These are phyloP conservation scores for Valencia hispanica DNA, from an alignment of 2,797 vertebrate species.

Conservation along the genomic window DNA sequence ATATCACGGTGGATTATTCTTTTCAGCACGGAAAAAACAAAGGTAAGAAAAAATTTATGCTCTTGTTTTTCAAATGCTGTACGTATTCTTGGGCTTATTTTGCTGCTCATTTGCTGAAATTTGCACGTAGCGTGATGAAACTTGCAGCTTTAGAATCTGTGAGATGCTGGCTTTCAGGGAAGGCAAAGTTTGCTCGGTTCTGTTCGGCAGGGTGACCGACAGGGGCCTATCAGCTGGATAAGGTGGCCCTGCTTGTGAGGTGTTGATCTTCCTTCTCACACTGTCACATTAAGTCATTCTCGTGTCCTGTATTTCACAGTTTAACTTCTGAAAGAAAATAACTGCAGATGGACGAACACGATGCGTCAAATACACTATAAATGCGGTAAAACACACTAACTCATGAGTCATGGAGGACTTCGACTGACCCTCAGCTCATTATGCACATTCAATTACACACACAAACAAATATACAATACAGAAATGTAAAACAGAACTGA, in stretches of 20 bases:
- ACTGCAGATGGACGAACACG: constrained; percentile 6
- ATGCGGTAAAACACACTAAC: constrained; percentile 15
- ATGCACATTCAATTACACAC: constrained; percentile 8
- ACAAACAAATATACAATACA: background rate
- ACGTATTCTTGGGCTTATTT: no score
- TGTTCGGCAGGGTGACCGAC: no score
- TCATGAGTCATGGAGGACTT: constrained; percentile 24
- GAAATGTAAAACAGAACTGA: constrained; percentile 5
- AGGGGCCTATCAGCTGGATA: no score
- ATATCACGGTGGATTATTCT: no score
- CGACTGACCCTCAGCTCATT: constrained; percentile 19
- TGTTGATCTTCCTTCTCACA: constrained; percentile 22
- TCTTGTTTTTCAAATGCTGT: no score
- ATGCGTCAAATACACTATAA: constrained; percentile 23
- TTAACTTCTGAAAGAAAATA: constrained; percentile 39
- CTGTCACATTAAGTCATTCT: constrained; percentile 31
- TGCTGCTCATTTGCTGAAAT: no score
- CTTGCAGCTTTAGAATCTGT: no score
- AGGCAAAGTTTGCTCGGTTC: no score
- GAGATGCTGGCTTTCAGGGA: no score
- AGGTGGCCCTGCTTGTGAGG: constrained; percentile 11
- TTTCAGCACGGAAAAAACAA: no score
- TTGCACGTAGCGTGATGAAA: no score
- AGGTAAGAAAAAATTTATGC: no score
- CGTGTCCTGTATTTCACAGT: constrained; percentile 33